Base-by-base conservation (phyloP, 1,140 invertebrate genomes). In the Drosophila trapezifrons region DNA sequence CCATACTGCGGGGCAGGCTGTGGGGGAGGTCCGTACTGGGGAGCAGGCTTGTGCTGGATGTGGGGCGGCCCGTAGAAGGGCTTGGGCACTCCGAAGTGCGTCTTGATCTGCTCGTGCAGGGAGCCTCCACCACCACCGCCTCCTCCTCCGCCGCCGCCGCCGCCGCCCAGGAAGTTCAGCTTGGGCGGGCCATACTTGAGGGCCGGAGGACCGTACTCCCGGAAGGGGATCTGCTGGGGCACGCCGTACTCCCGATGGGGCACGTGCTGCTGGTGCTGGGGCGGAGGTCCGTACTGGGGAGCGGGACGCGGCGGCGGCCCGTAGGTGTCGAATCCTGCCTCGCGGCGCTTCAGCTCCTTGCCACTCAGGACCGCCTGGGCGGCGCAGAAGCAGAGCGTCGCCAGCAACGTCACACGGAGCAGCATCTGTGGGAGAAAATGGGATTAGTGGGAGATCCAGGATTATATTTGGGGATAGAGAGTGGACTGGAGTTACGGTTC, bases 31-130 rank as follows among this genome's bases (percentile, higher is more conserved):
- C 91, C 81, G 64, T 90, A 90, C 66, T 87, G 66, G 1, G 67
- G 42, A 3, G 78, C 78, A 7, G 92, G 92, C 42, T 84, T 81
- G 27, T 90, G 87, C 58, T 84, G 85, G 60, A 93, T 91, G 62
- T 92, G 92, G 0, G 92, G 92, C 20, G 93, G 92, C 0, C 92
- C 93, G 65, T 93, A 93, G 59, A 89, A 90, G 13, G 92, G 92
- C 17, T 92, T 92, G 4, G 92, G 87, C 56, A 92, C 76, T 13
- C 91, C 91, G 49, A 92, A 92, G 42, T 92, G 90, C 29, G 78
- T 63, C 76, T 92, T 89, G 52, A 92, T 84, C 74, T 92, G 90
- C 20, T 92, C 91, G 49, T 83, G 82, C 27, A 90, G 73, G 6
- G 60, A 65, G 29, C 67, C 40, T 2, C 65, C 60, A 1, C 63